phyloP scores from a whole-genome alignment of 2,888 invertebrate species.

The Aspidiotus rigidus region DNA sequence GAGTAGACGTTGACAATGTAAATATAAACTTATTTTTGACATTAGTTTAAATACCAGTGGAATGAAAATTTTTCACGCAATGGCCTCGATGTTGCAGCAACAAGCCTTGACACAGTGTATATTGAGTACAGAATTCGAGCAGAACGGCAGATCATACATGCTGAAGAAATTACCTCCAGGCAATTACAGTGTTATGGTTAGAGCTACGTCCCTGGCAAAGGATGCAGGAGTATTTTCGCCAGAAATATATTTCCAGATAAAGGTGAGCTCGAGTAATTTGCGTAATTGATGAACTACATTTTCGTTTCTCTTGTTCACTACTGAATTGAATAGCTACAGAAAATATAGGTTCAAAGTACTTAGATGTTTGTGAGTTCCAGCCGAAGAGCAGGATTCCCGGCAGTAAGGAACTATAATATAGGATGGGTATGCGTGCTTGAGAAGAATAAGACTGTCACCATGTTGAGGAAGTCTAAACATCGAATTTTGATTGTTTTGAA shows the following conservation, averaged over 20 bases:
- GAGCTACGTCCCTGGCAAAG: conserved; percentile 69
- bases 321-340: too few species aligned
- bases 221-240: conserved; percentile 51
- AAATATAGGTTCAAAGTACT: too few species aligned
- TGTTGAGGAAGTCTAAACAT: too few species aligned
- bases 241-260: conserved; percentile 52
- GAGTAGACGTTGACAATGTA: conserved; percentile 58
- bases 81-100: conserved; percentile 43
- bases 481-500: too few species aligned
- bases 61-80: not conserved
- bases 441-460: too few species aligned
- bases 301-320: too few species aligned
- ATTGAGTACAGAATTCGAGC: conserved; percentile 53
- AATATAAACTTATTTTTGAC: conserved; percentile 40
- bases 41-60: not conserved
- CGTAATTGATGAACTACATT: too few species aligned
- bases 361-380: too few species aligned
- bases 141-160: conserved; percentile 46
- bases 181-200: conserved; percentile 70
- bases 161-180: conserved; percentile 59
- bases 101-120: conserved; percentile 56
- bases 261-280: conserved; percentile 43
- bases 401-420: too few species aligned
- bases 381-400: too few species aligned
- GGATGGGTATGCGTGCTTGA: too few species aligned